A percentile compares a stretch with the other conserved stretches of the same genome.
Evolutionary conservation across 1,140 invertebrate genomes (phyloP).

Genomic region (Micrasema minimum): DNA sequence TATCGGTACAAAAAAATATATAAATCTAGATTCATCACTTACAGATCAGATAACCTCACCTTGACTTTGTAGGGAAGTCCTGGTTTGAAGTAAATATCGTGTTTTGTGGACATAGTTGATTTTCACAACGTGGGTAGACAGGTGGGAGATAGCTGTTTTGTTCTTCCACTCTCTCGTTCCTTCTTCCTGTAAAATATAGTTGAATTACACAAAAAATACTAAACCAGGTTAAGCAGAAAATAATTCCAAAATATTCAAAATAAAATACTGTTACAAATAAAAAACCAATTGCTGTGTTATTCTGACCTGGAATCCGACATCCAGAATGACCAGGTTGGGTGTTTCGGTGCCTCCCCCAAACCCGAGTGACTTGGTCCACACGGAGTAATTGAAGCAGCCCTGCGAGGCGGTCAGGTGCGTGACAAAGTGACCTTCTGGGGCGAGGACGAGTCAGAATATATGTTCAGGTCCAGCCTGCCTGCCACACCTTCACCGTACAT

Average conservation of each 20-base stretch:
- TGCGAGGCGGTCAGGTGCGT: constrained; percentile 56
- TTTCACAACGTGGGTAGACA: constrained; percentile 67
- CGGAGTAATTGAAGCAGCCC: constrained; percentile 60
- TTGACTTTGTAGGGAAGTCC: constrained; percentile 74
- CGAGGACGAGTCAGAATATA: constrained; percentile 43
- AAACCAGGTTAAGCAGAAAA: too few relatives aligned
- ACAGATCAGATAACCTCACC: constrained; percentile 56
- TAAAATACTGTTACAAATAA: too few relatives aligned
- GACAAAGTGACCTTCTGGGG: constrained; percentile 55
- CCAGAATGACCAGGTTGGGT: constrained; percentile 59
- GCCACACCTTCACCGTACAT: constrained; percentile 80
- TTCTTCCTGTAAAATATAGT: constrained; percentile 67
- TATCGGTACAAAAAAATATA: too few relatives aligned
- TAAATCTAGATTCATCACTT: too few relatives aligned
- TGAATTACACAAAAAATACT: too few relatives aligned
- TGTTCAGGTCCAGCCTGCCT: constrained; percentile 65
- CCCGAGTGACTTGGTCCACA: constrained; percentile 57
- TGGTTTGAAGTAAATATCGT: constrained; percentile 71
- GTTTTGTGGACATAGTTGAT: constrained; percentile 68
- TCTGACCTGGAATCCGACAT: constrained; percentile 62
- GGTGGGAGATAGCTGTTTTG: constrained; percentile 67
- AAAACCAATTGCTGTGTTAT: too few relatives aligned
- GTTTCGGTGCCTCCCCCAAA: constrained; percentile 53
- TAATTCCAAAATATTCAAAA: too few relatives aligned
- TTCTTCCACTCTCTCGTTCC: constrained; percentile 73